These are phyloP conservation scores for Eulemur rufifrons DNA, from an alignment of 2,113 vertebrate species.

Conservation along the genomic window DNA sequence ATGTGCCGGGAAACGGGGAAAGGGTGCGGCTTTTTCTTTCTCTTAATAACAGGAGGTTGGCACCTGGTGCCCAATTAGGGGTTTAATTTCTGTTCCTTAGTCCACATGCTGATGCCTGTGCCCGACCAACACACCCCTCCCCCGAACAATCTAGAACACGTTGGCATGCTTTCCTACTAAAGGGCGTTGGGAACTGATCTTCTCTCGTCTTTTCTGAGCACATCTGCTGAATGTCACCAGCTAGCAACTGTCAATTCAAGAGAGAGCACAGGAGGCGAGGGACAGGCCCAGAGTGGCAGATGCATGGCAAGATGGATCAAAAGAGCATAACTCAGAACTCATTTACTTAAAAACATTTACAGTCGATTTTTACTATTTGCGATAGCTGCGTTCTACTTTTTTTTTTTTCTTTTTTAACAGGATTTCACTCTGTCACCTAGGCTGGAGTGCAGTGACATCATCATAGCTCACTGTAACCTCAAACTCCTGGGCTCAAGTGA, in stretches of 20 bases:
- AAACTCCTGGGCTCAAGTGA: no score
- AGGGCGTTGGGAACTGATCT: neutral
- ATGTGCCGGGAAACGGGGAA: neutral
- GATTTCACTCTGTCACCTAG: no score
- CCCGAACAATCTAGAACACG: neutral
- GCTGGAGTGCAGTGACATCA: no score
- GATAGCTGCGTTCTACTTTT: neutral
- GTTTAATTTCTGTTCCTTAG: slow-evolving; percentile 30
- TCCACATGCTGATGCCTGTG: neutral
- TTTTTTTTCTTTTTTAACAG: no score
- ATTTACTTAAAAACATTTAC: neutral
- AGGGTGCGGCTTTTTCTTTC: neutral
- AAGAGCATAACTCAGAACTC: neutral
- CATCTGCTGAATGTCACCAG: neutral
- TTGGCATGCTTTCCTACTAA: neutral
- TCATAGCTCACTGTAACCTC: no score
- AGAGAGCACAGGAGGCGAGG: neutral
- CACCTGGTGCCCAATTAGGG: neutral
- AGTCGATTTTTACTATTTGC: neutral
- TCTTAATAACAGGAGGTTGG: neutral
- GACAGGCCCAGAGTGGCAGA: neutral
- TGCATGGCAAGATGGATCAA: neutral
- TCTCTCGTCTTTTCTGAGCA: neutral
- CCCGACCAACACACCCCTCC: neutral
- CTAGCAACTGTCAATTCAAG: neutral